Conservation (phyloP, 2,113 vertebrate genomes). For the Tangachromis dhanisi region DNA sequence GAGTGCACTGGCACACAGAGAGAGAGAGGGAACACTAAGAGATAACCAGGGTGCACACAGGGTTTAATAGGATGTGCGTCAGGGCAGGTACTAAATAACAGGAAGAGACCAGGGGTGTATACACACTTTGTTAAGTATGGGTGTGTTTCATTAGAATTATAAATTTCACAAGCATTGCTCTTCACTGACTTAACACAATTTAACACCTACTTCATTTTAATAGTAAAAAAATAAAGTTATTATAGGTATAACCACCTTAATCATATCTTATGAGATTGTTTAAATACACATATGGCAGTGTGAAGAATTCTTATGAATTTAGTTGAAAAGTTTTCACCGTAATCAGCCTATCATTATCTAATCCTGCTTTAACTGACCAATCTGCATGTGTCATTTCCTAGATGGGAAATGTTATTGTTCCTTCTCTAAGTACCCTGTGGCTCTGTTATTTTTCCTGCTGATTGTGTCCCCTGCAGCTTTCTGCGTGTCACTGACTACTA, state of each 20-base stretch:
- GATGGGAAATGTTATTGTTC: constrained; percentile 61
- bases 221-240: neutral
- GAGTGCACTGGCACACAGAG: neutral
- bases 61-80: constrained; percentile 75
- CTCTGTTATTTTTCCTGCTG: constrained; percentile 70
- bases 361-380: neutral
- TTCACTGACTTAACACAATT: neutral
- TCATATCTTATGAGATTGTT: neutral
- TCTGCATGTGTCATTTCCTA: constrained; percentile 50
- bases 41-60: constrained; percentile 59
- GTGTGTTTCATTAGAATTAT: constrained; percentile 61
- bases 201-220: neutral
- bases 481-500: constrained; percentile 38
- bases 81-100: constrained; percentile 78
- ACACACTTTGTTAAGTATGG: constrained; percentile 64
- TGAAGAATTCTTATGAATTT: neutral
- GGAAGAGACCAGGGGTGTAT: constrained; percentile 69
- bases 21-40: neutral
- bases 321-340: neutral
- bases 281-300: neutral
- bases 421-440: constrained; percentile 47
- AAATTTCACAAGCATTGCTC: neutral
- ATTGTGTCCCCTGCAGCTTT: constrained; percentile 54
- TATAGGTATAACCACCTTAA: neutral
- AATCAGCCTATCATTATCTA: neutral